Evolutionary conservation across 2,797 vertebrate genomes (phyloP).

Genomic region (Melanotaenia boesemani): DNA sequence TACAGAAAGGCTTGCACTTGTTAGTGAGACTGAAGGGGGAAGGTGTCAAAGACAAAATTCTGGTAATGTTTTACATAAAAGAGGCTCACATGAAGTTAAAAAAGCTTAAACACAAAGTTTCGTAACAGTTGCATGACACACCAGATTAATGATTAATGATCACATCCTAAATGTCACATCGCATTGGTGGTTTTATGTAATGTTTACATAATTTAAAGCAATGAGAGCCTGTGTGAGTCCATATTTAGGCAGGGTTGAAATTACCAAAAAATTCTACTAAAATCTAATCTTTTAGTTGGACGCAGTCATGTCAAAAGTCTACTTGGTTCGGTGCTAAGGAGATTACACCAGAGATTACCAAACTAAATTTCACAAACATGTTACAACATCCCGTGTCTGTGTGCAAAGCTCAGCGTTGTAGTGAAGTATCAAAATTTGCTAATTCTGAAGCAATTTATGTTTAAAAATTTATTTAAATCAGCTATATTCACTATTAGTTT

Average conservation of each 20-base stretch:
- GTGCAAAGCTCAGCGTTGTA: slow-evolving; percentile 12
- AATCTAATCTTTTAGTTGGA: slow-evolving; percentile 66
- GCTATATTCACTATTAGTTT: neutral
- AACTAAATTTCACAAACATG: slow-evolving; percentile 63
- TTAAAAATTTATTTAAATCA: neutral
- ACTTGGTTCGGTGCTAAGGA: slow-evolving; percentile 53
- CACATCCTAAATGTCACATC: slow-evolving; percentile 36
- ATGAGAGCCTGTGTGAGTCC: slow-evolving; percentile 12
- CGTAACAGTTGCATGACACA: slow-evolving; percentile 30
- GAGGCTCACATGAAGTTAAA: neutral
- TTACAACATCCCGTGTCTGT: slow-evolving; percentile 26
- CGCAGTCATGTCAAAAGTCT: slow-evolving; percentile 60
- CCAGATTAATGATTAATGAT: slow-evolving; percentile 37
- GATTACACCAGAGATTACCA: slow-evolving; percentile 74
- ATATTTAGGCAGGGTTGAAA: slow-evolving; percentile 24
- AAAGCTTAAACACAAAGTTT: slow-evolving; percentile 44
- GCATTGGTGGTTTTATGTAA: slow-evolving; percentile 57
- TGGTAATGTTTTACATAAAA: slow-evolving; percentile 34
- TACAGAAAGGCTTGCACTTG: slow-evolving; percentile 40
- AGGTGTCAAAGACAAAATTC: neutral
- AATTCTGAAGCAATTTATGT: neutral
- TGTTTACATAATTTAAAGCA: slow-evolving; percentile 54
- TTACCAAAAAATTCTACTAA: slow-evolving; percentile 43
- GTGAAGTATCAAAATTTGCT: neutral
- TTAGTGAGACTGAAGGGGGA: slow-evolving; percentile 16